These are phyloP conservation scores for Temnothorax ravouxi DNA, from an alignment of 2,888 invertebrate species.

Conservation along the genomic window DNA sequence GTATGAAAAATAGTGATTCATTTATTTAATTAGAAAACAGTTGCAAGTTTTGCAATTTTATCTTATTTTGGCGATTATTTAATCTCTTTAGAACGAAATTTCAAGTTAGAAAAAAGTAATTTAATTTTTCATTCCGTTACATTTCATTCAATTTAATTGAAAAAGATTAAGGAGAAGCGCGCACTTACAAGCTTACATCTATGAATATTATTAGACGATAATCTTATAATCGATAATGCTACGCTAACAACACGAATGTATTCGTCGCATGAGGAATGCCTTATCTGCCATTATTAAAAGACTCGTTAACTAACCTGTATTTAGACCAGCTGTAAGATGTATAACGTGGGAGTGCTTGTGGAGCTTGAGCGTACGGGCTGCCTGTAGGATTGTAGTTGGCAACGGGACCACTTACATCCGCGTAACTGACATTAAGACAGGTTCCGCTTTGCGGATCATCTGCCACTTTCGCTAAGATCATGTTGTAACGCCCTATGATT, in stretches of 20 bases:
- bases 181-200: not conserved
- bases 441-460: constrained; percentile 99
- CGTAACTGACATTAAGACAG: constrained; percentile 98
- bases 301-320: constrained; percentile 83
- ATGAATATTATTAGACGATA: constrained; percentile 19
- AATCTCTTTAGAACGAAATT: not conserved
- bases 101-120: not conserved
- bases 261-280: not conserved
- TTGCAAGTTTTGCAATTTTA: not conserved
- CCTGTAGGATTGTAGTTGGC: constrained; percentile 99
- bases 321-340: constrained; percentile 86
- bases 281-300: constrained; percentile 33
- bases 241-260: not conserved
- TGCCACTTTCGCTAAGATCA: constrained; percentile 98
- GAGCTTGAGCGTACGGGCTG: constrained; percentile 94
- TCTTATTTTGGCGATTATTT: not conserved
- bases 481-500: constrained; percentile 96
- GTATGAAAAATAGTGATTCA: not conserved
- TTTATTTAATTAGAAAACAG: not conserved
- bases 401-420: constrained; percentile 97
- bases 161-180: not conserved
- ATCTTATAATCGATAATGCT: constrained; percentile 4
- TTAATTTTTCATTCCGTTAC: not conserved
- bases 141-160: constrained; percentile 3
- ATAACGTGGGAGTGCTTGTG: constrained; percentile 85